These are phyloP conservation scores for Pachyuromys duprasi DNA, from an alignment of 2,797 vertebrate genomes.

Conservation along the genomic window DNA sequence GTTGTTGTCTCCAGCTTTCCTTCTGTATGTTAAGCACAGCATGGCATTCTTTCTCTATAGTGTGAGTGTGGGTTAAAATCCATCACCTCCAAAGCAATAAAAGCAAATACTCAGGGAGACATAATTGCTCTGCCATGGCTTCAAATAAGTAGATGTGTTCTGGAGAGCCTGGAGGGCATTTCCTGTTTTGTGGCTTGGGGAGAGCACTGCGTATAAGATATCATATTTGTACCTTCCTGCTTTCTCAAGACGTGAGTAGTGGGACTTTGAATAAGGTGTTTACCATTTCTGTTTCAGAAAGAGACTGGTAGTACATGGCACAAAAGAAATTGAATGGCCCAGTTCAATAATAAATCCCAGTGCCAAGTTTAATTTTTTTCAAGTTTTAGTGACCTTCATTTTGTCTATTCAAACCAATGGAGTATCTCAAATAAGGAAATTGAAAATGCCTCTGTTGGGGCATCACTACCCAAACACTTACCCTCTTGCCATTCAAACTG, in stretches of 20 bases:
- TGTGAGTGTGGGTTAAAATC: slow-evolving; percentile 35
- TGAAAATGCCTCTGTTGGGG: slow-evolving; percentile 16
- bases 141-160: slow-evolving; percentile 37
- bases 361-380: slow-evolving; percentile 1
- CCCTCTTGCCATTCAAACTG: slow-evolving; percentile 1
- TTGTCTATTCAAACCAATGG: slow-evolving; percentile 27
- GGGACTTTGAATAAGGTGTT: slow-evolving; percentile 38
- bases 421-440: not conserved
- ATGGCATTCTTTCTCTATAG: slow-evolving; percentile 10
- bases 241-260: slow-evolving; percentile 20
- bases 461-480: slow-evolving; percentile 9
- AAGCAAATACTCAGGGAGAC: not conserved
- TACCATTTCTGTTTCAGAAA: slow-evolving; percentile 58
- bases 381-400: slow-evolving; percentile 49
- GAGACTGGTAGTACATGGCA: slow-evolving; percentile 5
- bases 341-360: slow-evolving; percentile 14
- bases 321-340: slow-evolving; percentile 17
- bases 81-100: not conserved
- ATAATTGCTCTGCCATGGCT: slow-evolving; percentile 23
- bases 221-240: not conserved
- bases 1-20: slow-evolving; percentile 32
- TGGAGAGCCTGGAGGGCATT: slow-evolving; percentile 18
- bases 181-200: slow-evolving; percentile 36
- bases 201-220: slow-evolving; percentile 2
- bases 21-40: slow-evolving; percentile 44